phyloP scores from a whole-genome alignment of 2,888 invertebrate genomes.

The Ferdinandea cuprea region DNA sequence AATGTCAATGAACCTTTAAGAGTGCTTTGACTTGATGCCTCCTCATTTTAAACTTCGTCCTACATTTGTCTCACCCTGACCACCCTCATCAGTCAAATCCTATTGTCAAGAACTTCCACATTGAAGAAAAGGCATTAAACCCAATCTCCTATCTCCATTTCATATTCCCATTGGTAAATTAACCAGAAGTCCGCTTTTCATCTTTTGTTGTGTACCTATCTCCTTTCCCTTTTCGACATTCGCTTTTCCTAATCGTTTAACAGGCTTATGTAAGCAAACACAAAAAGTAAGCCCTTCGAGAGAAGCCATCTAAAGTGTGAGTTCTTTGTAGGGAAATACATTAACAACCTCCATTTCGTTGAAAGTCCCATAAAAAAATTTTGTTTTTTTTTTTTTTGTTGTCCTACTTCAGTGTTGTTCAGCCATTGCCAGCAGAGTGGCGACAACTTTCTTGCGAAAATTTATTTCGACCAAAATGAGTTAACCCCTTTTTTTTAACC shows the following conservation, averaged over 20 bases:
- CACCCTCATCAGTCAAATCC: not conserved
- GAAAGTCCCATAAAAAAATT: no score
- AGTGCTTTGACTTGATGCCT: not conserved
- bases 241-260: slow-evolving; percentile 43
- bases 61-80: not conserved
- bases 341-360: slow-evolving; percentile 12
- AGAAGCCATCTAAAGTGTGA: slow-evolving; percentile 50
- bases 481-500: slow-evolving; percentile 38
- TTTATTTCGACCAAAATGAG: slow-evolving; percentile 44
- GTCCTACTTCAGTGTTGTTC: not conserved
- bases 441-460: slow-evolving; percentile 28
- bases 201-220: slow-evolving; percentile 26
- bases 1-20: not conserved
- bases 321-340: slow-evolving; percentile 52
- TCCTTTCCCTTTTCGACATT: not conserved
- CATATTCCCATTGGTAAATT: slow-evolving; percentile 24
- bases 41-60: not conserved
- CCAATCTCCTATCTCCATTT: slow-evolving; percentile 10
- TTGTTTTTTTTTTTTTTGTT: not conserved
- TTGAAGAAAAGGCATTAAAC: slow-evolving; percentile 4
- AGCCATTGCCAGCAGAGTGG: not conserved
- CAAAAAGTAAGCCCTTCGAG: slow-evolving; percentile 12
- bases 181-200: slow-evolving; percentile 39
- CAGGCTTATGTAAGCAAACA: slow-evolving; percentile 34
- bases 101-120: not conserved